Evolutionary conservation across 2,113 vertebrate genomes (phyloP).

Genomic region (Cinclus cinclus): DNA sequence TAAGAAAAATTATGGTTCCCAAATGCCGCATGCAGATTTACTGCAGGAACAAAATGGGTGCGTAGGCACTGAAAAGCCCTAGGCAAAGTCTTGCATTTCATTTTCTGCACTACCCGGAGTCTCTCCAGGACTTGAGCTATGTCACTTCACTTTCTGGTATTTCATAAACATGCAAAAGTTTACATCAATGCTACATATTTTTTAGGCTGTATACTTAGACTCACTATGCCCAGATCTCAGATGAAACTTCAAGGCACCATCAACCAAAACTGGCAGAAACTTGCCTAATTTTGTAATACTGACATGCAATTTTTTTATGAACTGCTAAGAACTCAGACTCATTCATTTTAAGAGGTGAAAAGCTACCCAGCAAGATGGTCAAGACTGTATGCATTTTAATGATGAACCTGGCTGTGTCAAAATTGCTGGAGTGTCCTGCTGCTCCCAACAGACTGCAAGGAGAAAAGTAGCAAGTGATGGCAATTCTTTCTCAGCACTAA

Average conservation of each 20-base stretch:
- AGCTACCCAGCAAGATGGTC: background rate
- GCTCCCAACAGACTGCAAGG: background rate
- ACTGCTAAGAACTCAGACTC: background rate
- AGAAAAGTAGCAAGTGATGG: background rate
- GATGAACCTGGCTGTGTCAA: background rate
- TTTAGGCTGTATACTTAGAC: background rate
- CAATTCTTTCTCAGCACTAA: background rate
- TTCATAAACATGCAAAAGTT: background rate
- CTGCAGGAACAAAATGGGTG: background rate
- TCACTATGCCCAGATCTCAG: background rate
- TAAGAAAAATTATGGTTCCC: background rate
- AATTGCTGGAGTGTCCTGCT: background rate
- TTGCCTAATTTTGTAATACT: background rate
- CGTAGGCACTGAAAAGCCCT: background rate
- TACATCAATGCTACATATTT: background rate
- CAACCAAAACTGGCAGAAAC: background rate
- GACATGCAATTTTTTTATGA: background rate
- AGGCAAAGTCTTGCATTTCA: background rate
- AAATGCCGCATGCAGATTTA: background rate
- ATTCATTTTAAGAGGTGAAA: background rate
- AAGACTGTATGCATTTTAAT: background rate
- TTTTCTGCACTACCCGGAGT: background rate
- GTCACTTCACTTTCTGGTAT: background rate
- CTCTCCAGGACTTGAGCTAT: background rate
- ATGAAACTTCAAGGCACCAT: background rate